These are phyloP conservation scores for Drosophila quadrilineata DNA, from an alignment of 1,140 invertebrate species.

Conservation along the genomic window DNA sequence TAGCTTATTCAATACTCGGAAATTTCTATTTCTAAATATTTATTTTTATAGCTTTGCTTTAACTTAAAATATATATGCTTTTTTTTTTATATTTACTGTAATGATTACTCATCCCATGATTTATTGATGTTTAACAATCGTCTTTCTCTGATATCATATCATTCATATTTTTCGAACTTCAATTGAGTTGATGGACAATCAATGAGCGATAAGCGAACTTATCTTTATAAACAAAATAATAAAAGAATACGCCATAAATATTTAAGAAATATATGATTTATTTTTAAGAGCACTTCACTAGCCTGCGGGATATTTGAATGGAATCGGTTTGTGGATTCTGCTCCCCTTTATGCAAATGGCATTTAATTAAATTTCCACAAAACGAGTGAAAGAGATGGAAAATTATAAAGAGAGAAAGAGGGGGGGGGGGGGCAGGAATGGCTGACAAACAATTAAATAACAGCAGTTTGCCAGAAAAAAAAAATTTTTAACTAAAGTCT, in stretches of 20 bases:
- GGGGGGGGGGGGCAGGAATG: not conserved
- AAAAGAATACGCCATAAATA: slow-evolving; percentile 53
- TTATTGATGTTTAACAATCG: too few species aligned
- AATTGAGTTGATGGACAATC: slow-evolving; percentile 34
- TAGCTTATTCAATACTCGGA: too few species aligned
- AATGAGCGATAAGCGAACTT: slow-evolving; percentile 45
- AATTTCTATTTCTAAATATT: too few species aligned
- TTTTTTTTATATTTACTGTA: too few species aligned
- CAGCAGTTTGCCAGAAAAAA: slow-evolving; percentile 46
- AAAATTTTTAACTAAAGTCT: slow-evolving; percentile 62
- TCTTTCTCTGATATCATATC: too few species aligned
- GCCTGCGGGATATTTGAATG: too few species aligned
- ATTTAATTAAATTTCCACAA: slow-evolving; percentile 64
- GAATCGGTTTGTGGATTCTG: too few species aligned
- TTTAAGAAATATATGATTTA: slow-evolving; percentile 33
- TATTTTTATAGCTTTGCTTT: too few species aligned
- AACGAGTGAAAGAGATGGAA: not conserved
- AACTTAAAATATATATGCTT: too few species aligned
- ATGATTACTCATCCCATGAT: too few species aligned
- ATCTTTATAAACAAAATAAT: slow-evolving; percentile 13
- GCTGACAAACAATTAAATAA: slow-evolving; percentile 59
- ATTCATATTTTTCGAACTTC: not conserved
- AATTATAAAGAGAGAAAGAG: not conserved
- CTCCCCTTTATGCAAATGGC: slow-evolving; percentile 51
- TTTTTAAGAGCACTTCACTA: too few species aligned